Base-by-base conservation (phyloP, 2,888 invertebrate species). In the Protula sp. region DNA sequence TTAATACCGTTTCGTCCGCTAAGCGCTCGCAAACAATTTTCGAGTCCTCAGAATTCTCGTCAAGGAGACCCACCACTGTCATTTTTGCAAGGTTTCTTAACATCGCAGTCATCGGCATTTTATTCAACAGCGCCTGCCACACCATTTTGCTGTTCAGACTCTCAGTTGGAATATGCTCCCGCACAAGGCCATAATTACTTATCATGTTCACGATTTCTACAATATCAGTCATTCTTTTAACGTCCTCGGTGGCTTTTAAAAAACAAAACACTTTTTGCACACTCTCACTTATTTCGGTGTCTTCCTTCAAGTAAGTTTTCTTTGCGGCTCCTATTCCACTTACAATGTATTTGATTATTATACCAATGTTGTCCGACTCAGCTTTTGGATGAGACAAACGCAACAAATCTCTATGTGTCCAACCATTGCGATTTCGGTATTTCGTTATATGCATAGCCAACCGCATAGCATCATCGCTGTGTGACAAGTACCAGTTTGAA, bases 321-420 rank as follows among this genome's bases (percentile, higher is more conserved):
- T 69, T 65, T 4, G 73, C 67, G 14, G 64, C 70, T 27, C 69
- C 65, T 24, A 71, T 57, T 3, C 75, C 75, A 55, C 68, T 71
- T 28, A 71, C 63, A 9, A 70, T 58, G 50, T 69, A 73, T 38
- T 68, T 60, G 22, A 68, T 50, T 19, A 74, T 57, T 3, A 68
- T 65, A 2, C 65, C 69, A 5, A 71, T 31, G 3, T 57, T 65
- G 22, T 65, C 64, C 30, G 62, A 52, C 14, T 48, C 59, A 1
- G 73, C 63, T 59, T 71, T 73, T 9, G 68, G 65, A 55, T 75
- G 72, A 28, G 71, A 55, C 27, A 74, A 61, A 30, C 82, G 74
- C 84, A 86, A 80, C n/a, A 90, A 82, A 69, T 88, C 89, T 70
- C 86, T 87, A 75, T 91, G 90, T 0, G 85, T 85, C 83, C 89